These are phyloP conservation scores for Erebia epiphron DNA, from an alignment of 2,888 invertebrate species.

Conservation along the genomic window DNA sequence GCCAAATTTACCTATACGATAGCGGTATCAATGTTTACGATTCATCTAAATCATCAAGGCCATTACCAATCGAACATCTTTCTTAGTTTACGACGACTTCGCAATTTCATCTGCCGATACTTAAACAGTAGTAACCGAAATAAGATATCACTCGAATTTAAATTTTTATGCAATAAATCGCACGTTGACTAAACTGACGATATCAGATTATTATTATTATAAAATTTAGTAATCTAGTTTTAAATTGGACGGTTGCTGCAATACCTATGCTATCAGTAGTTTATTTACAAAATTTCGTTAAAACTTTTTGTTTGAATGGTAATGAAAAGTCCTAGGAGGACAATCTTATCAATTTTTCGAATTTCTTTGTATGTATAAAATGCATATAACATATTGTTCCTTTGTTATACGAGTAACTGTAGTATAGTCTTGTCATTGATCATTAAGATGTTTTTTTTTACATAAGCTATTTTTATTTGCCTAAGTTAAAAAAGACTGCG, in stretches of 20 bases:
- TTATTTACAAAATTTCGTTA: background rate
- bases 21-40: slow-evolving; percentile 35
- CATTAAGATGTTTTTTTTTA: too few species aligned
- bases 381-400: too few species aligned
- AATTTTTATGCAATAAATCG: slow-evolving; percentile 34
- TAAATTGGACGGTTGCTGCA: slow-evolving; percentile 3
- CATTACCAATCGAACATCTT: slow-evolving; percentile 24
- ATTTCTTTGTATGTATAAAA: too few species aligned
- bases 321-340: too few species aligned
- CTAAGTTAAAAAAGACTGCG: too few species aligned
- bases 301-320: too few species aligned
- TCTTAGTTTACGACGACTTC: slow-evolving; percentile 36
- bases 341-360: too few species aligned
- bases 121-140: slow-evolving; percentile 23
- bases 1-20: slow-evolving; percentile 47
- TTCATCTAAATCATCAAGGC: slow-evolving; percentile 28
- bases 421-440: too few species aligned
- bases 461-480: too few species aligned
- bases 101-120: slow-evolving; percentile 30
- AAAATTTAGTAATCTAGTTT: background rate
- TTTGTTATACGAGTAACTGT: too few species aligned
- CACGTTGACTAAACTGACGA: slow-evolving; percentile 6
- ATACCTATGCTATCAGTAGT: background rate
- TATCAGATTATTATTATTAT: slow-evolving; percentile 17
- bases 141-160: slow-evolving; percentile 25